Evolutionary conservation across 2,888 invertebrate genomes (phyloP).

Genomic region (Sinelater perroti): DNA sequence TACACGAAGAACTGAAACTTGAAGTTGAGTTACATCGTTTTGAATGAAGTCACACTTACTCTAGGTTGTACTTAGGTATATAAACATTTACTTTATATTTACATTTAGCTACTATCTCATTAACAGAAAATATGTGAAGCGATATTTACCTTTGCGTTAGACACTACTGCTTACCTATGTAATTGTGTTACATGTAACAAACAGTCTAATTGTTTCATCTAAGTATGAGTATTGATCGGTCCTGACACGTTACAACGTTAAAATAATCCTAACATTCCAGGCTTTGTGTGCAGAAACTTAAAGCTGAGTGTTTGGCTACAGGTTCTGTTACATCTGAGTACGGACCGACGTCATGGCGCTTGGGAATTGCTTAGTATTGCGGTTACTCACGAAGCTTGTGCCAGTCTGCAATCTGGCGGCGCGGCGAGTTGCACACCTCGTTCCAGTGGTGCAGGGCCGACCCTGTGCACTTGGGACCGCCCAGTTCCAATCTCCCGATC

Average conservation of each 20-base stretch:
- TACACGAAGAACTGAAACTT: no score
- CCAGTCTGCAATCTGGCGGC: constrained; percentile 99
- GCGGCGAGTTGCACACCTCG: constrained; percentile 95
- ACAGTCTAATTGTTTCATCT: constrained; percentile 38
- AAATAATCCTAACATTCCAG: constrained; percentile 1
- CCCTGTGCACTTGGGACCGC: constrained; percentile 80
- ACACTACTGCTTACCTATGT: constrained; percentile 23
- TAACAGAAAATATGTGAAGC: constrained; percentile 35
- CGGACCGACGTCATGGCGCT: constrained; percentile 21
- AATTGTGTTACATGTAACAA: constrained; percentile 32
- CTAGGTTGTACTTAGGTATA: constrained; percentile 31
- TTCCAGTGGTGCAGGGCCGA: constrained; percentile 95
- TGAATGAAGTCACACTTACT: constrained; percentile 21
- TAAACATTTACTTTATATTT: constrained; percentile 36
- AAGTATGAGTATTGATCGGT: constrained; percentile 28
- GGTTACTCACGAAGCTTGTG: constrained; percentile 93
- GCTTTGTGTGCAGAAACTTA: constrained; percentile 11
- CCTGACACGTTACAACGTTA: constrained; percentile 21
- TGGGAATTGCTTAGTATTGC: constrained; percentile 21
- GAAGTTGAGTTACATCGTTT: no score
- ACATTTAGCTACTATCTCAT: constrained; percentile 30
- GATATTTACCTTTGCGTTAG: constrained; percentile 21
- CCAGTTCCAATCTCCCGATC: constrained; percentile 94
- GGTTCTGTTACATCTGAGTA: constrained; percentile 1
- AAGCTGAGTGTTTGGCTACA: constrained; percentile 1